These are phyloP conservation scores for Leptura quadrifasciata DNA, from an alignment of 2,888 invertebrate genomes.

Conservation along the genomic window DNA sequence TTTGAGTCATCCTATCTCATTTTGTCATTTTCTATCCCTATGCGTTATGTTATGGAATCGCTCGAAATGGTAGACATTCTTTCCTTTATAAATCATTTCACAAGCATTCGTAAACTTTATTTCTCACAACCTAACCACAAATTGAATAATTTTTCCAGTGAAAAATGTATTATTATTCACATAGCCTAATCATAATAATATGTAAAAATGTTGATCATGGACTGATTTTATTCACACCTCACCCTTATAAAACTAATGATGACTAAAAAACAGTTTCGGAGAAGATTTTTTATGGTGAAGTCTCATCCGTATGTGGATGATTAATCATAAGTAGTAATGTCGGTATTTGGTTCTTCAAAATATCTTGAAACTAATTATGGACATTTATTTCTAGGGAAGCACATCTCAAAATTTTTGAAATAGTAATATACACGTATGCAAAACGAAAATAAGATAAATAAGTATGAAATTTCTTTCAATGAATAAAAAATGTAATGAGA, in stretches of 20 bases:
- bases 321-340: background rate
- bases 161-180: conserved; percentile 42
- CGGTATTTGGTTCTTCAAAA: background rate
- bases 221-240: conserved; percentile 26
- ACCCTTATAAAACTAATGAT: conserved; percentile 27
- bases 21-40: conserved; percentile 42
- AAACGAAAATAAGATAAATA: too few relatives aligned
- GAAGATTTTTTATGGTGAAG: conserved; percentile 7
- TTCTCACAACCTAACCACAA: conserved; percentile 43
- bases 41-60: conserved; percentile 28
- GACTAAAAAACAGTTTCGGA: conserved; percentile 38
- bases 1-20: conserved; percentile 45
- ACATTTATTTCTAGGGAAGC: too few relatives aligned
- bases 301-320: background rate
- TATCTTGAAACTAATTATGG: background rate
- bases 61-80: conserved; percentile 42
- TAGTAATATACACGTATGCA: too few relatives aligned
- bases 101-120: conserved; percentile 41
- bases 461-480: too few relatives aligned
- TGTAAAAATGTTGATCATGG: conserved; percentile 40
- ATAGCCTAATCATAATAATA: conserved; percentile 41
- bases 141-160: conserved; percentile 46
- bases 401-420: too few relatives aligned
- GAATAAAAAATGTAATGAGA: too few relatives aligned
- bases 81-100: conserved; percentile 42